Evolutionary conservation across 1,140 invertebrate species (phyloP), one percentile per base, ranked within the genome.

Genomic region (Ceratitis capitata): DNA sequence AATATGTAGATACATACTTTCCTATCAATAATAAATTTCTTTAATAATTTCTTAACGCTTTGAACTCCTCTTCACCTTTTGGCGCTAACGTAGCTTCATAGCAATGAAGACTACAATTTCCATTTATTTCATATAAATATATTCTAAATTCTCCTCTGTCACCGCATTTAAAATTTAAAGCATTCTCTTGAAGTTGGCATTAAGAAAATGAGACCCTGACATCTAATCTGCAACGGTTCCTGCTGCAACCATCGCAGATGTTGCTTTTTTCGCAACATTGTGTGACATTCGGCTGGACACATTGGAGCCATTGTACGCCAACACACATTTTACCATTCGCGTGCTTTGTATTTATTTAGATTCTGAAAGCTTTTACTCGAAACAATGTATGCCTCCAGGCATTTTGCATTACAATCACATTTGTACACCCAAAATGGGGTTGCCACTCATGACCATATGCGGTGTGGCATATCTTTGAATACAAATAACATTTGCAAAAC

Each of bases 381-480:
- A 56, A 56, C 51, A 56, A n/a, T 56, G n/a, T 45, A 26, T 10
- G n/a, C 9, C 23, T 42, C 16, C 42, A n/a, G n/a, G 42, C n/a
- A n/a, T 4, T 45, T 10, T 74, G 39, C 69, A 78, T 14, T 23
- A 47, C 69, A 47, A 47, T 78, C 69, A 10, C 69, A 78, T 42
- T 78, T 78, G 14, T 78, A 39, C 39, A 78, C 39, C 69, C 39
- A 2, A 78, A 78, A 78, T 78, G 69, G 69, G n/a, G 19, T 78
- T 45, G 69, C 69, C 69, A 26, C 69, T 78, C 23, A 45, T 78
- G 69, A 78, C 69, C 69, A 78, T 78, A 78, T 78, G 42, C 69
- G 69, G 69, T 78, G 69, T 47, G 69, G 42, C 42, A 78, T 78
- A 78, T 47, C 69, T 47, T 42, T 78, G 69, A 78, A 78, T 78